Evolutionary conservation across 2,888 invertebrate species (phyloP), one percentile per base, ranked within the genome.

Genomic region (Hipparchia sbordonii): DNA sequence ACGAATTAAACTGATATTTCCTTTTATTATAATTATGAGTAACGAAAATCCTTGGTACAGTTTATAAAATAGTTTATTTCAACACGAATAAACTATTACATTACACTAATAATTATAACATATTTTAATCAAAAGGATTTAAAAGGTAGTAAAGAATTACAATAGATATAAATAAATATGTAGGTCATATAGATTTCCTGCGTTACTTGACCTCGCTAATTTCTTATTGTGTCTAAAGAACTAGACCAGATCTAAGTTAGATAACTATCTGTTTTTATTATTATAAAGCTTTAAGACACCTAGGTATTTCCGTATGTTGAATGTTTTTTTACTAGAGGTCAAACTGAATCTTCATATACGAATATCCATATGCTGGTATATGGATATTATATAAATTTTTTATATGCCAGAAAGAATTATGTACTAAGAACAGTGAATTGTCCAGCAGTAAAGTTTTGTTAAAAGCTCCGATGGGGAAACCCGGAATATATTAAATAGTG

Each of bases 151-250:
- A 62, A 62, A 62, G 51, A 56, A 62, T 70, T 46, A 54, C 54
- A 62, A 56, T 62, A 12, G 54, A 10, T 46, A 70, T 59, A 61
- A 61, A 67, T 54, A n/a, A 61, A 51, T 70, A 70, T 70, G 56
- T 62, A 70, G 70, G 70, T 63, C 70, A 63, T 63, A 70, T 56
- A 46, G n/a, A 70, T 70, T 70, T 70, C 70, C 63, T 63, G 62
- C 13, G 45, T 8, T 7, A 63, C 46, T 70, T 12, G 63, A 23
- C 70, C 70, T 70, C 60, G 70, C 13, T 23, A 56, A 51, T 60
- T 61, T 61, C 60, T 69, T 46, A 67, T 57, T 67, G 45, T 57
- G 13, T 67, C 65, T 54, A 45, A n/a, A 66, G 7, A 63, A 51
- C 54, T 56, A 66, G 66, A 66, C 39, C 45, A n/a, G 57, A 23